phyloP scores from a whole-genome alignment of 1,140 invertebrate genomes.

The Drosophila ambigua region DNA sequence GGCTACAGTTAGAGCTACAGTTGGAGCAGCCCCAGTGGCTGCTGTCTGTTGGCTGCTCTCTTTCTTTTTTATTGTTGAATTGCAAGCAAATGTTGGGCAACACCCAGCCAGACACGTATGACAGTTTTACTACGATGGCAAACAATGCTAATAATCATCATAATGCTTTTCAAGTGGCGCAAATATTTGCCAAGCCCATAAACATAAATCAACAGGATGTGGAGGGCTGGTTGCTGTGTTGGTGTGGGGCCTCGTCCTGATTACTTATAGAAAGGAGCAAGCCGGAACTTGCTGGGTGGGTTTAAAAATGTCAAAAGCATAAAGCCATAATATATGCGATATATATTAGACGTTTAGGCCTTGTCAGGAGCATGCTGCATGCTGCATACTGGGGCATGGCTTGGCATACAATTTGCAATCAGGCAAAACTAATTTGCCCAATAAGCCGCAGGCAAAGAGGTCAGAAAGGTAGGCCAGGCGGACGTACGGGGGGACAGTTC shows the following conservation, averaged over 20 bases:
- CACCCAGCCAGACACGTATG: conserved; percentile 69
- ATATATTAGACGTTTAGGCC: conserved; percentile 42
- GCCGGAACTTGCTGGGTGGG: background rate
- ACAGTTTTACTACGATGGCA: conserved; percentile 71
- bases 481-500: conserved; percentile 6
- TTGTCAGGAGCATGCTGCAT: conserved; percentile 4
- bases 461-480: conserved; percentile 35
- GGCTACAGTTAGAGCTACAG: conserved; percentile 35
- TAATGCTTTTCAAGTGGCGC: conserved; percentile 66
- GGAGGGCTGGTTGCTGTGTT: conserved; percentile 1
- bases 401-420: conserved; percentile 52
- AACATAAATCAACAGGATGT: conserved; percentile 70
- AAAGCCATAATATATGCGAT: conserved; percentile 35
- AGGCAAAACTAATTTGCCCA: conserved; percentile 65
- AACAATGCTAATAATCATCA: conserved; percentile 76
- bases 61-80: conserved; percentile 39
- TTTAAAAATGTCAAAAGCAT: conserved; percentile 43
- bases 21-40: conserved; percentile 10
- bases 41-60: conserved; percentile 15
- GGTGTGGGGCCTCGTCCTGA: background rate
- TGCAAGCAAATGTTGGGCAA: conserved; percentile 58
- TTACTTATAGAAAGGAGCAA: too few species aligned
- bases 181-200: conserved; percentile 72
- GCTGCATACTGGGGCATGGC: background rate
- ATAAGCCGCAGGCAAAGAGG: conserved; percentile 59